phyloP scores from a whole-genome alignment of 2,888 invertebrate genomes.

The Epsilonema sp. region DNA sequence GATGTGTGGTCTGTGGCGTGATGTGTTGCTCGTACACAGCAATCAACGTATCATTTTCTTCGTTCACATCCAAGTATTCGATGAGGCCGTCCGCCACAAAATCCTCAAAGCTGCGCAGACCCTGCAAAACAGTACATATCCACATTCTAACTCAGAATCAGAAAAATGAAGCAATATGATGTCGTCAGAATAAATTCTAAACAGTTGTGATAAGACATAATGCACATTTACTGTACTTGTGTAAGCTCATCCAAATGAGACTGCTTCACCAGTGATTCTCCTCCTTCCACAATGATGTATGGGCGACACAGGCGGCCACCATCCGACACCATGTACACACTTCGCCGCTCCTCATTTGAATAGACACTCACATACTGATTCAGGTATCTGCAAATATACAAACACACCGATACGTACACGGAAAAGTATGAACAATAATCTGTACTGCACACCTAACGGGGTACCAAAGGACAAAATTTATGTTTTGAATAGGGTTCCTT shows the following conservation, averaged over 20 bases:
- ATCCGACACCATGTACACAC: constrained; percentile 84
- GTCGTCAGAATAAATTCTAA: no score
- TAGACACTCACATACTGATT: constrained; percentile 79
- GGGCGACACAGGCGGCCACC: constrained; percentile 83
- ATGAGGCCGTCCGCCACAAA: constrained; percentile 76
- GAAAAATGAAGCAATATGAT: no score
- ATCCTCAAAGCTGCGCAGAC: constrained; percentile 46
- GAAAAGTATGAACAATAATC: no score
- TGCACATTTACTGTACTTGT: no score
- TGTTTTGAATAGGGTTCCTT: constrained; percentile 46
- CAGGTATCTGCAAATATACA: constrained; percentile 45
- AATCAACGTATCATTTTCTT: constrained; percentile 85
- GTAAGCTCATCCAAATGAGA: constrained; percentile 50
- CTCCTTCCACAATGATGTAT: constrained; percentile 75
- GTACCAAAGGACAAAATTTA: not conserved
- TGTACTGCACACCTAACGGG: no score
- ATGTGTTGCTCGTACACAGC: constrained; percentile 69
- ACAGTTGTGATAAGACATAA: no score
- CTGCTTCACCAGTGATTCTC: constrained; percentile 51
- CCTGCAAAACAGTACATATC: no score
- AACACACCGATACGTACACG: no score
- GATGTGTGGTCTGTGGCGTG: constrained; percentile 53
- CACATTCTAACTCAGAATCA: no score
- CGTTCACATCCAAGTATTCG: constrained; percentile 94
- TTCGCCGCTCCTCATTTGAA: constrained; percentile 55